Conservation (phyloP, 2,888 invertebrate species). For the Ormia ochracea region DNA sequence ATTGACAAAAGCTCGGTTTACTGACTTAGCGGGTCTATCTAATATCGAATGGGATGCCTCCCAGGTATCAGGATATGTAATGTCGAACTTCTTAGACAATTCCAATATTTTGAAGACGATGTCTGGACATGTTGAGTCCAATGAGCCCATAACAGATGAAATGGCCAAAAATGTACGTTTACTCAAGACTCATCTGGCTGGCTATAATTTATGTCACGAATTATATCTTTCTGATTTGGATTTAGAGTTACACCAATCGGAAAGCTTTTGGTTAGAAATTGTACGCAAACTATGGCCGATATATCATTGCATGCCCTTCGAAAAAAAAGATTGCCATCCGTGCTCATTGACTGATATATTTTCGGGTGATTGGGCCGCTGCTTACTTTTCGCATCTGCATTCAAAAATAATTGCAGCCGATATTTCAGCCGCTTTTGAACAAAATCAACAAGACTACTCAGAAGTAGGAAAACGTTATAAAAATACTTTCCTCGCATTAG, state of each 20-base stretch:
- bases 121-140: constrained; percentile 85
- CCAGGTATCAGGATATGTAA: constrained; percentile 88
- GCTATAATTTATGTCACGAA: constrained; percentile 87
- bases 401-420: constrained; percentile 94
- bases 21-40: constrained; percentile 89
- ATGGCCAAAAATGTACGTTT: constrained; percentile 81
- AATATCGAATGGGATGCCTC: constrained; percentile 97
- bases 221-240: constrained; percentile 90
- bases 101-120: constrained; percentile 80
- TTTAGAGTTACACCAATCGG: constrained; percentile 86
- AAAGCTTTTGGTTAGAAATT: constrained; percentile 89
- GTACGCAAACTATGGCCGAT: constrained; percentile 88
- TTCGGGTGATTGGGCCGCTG: constrained; percentile 89
- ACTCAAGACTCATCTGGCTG: constrained; percentile 85
- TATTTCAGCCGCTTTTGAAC: constrained; percentile 87
- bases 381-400: constrained; percentile 91
- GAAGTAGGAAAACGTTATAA: constrained; percentile 85
- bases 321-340: constrained; percentile 89
- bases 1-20: constrained; percentile 87
- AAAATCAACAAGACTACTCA: constrained; percentile 70
- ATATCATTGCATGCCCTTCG: constrained; percentile 86
- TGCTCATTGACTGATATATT: constrained; percentile 91
- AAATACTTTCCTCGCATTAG: constrained; percentile 88
- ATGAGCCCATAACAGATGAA: constrained; percentile 83
- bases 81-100: constrained; percentile 88